These are phyloP conservation scores for Eupeodes luniger DNA, from an alignment of 2,888 invertebrate species.

Conservation along the genomic window DNA sequence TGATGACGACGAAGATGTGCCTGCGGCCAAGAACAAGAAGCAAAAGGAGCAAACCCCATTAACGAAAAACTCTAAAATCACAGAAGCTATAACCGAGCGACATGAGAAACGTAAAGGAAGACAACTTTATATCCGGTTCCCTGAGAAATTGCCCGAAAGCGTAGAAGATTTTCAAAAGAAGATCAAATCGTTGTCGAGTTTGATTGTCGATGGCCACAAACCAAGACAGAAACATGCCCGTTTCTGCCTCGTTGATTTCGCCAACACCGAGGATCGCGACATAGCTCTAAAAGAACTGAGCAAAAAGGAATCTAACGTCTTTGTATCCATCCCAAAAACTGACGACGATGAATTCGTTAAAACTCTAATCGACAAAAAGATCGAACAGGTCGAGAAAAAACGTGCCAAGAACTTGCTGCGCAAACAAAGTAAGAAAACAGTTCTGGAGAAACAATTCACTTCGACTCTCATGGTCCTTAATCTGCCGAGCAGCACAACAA, in stretches of 20 bases:
- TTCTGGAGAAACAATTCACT: conserved; percentile 78
- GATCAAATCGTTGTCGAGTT: conserved; percentile 78
- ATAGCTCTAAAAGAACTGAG: conserved; percentile 64
- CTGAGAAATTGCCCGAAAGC: conserved; percentile 79
- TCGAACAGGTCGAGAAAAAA: conserved; percentile 79
- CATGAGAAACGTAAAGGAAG: conserved; percentile 80
- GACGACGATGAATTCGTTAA: conserved; percentile 80
- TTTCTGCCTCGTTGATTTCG: conserved; percentile 81
- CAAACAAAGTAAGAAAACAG: conserved; percentile 78
- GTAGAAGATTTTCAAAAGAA: conserved; percentile 78
- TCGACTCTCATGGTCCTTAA: conserved; percentile 80
- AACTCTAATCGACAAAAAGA: conserved; percentile 79
- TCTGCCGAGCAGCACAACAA: conserved; percentile 80
- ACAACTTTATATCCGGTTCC: conserved; percentile 81
- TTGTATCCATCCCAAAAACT: conserved; percentile 80
- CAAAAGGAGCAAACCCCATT: background rate
- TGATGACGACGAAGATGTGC: conserved; percentile 29
- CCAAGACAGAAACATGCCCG: conserved; percentile 82
- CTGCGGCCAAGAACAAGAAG: background rate
- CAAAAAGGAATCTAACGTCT: conserved; percentile 76
- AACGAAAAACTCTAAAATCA: conserved; percentile 38
- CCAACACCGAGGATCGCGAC: conserved; percentile 79
- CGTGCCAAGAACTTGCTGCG: conserved; percentile 78
- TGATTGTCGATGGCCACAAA: conserved; percentile 78
- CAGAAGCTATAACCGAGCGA: conserved; percentile 77